A percentile compares a stretch with the other conserved stretches of the same genome.
phyloP scores from a whole-genome alignment of 1,140 invertebrate genomes.

The Sitophilus oryzae region DNA sequence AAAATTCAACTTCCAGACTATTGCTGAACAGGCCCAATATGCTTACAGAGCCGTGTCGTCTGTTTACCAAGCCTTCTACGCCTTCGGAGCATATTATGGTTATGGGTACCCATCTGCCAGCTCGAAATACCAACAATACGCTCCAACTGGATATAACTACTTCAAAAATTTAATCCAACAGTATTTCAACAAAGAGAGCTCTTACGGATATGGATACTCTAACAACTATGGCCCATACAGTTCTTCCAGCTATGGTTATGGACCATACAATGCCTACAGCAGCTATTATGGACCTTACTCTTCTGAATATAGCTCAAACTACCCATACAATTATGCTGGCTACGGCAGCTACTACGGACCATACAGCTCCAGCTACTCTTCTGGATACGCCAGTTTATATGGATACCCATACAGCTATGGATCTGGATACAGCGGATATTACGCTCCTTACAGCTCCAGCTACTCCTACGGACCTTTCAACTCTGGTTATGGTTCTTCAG shows the following conservation, averaged over 20 bases:
- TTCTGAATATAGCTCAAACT: not conserved
- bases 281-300: not conserved
- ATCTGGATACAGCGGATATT: not conserved
- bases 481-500: not conserved
- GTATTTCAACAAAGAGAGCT: not conserved
- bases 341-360: not conserved
- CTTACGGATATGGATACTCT: not conserved
- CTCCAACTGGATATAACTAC: not conserved
- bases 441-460: not conserved
- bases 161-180: not conserved
- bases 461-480: slow-evolving; percentile 8
- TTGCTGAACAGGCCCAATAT: slow-evolving; percentile 7
- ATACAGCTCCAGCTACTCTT: not conserved
- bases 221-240: slow-evolving; percentile 4
- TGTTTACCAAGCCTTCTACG: slow-evolving; percentile 6
- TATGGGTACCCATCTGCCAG: too few relatives aligned
- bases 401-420: not conserved
- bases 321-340: not conserved
- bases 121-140: too few relatives aligned
- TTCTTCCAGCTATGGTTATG: slow-evolving; percentile 1
- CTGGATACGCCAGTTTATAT: not conserved
- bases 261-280: not conserved
- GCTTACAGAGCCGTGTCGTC: slow-evolving; percentile 3
- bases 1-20: slow-evolving; percentile 1
- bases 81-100: too few relatives aligned